phyloP scores from a whole-genome alignment of 2,888 invertebrate species.

The Drosophila rubida region DNA sequence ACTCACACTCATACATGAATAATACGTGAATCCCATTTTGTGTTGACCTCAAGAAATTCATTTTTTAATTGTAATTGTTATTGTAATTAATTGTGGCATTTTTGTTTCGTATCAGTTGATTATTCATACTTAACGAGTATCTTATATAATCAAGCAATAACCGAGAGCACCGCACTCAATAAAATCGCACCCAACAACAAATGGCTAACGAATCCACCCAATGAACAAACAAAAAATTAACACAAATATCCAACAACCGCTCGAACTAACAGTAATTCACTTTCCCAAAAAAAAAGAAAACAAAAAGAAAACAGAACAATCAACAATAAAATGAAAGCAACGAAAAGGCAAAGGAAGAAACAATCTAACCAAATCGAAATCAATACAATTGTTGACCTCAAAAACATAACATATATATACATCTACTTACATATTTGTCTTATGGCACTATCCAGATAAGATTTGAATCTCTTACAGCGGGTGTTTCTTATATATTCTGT shows the following conservation, averaged over 20 bases:
- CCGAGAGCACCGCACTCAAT: slow-evolving; percentile 63
- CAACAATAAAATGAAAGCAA: slow-evolving; percentile 29
- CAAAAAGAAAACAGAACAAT: no score
- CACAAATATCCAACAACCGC: slow-evolving; percentile 27
- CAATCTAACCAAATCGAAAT: slow-evolving; percentile 18
- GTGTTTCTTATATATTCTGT: slow-evolving; percentile 15
- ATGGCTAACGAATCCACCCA: slow-evolving; percentile 30
- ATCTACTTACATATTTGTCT: not conserved
- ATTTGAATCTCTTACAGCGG: slow-evolving; percentile 39
- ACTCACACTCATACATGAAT: slow-evolving; percentile 6
- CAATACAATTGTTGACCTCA: not conserved
- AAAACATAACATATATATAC: not conserved
- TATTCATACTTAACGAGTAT: slow-evolving; percentile 31
- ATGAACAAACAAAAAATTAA: slow-evolving; percentile 12
- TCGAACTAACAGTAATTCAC: slow-evolving; percentile 41
- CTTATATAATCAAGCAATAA: slow-evolving; percentile 40
- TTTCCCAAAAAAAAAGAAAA: slow-evolving; percentile 29
- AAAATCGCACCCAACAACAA: slow-evolving; percentile 40
- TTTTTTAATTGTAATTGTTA: slow-evolving; percentile 63
- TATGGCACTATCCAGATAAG: slow-evolving; percentile 24
- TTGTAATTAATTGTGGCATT: slow-evolving; percentile 30
- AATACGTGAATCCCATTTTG: slow-evolving; percentile 65
- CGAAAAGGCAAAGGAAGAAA: slow-evolving; percentile 10
- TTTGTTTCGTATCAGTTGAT: slow-evolving; percentile 50
- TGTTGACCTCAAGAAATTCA: slow-evolving; percentile 75